Conservation (phyloP, 1,140 invertebrate species). For the Pachyrhynchus sulphureomaculatus region DNA sequence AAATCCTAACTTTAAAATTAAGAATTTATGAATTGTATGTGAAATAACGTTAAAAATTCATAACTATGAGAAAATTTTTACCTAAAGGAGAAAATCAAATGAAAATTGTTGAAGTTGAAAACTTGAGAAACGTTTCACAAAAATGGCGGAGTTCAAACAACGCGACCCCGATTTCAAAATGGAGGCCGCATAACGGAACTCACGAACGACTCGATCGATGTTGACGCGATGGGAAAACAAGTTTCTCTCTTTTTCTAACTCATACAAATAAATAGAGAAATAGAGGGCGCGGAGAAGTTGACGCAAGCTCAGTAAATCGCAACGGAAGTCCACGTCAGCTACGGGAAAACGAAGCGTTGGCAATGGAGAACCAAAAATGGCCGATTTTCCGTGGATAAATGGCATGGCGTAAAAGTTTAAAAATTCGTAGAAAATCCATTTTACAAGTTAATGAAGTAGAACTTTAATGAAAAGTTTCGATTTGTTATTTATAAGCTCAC, state of each 20-base stretch:
- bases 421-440: neutral
- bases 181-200: conserved; percentile 10
- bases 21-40: too few relatives aligned
- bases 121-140: neutral
- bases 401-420: conserved; percentile 36
- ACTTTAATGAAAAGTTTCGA: neutral
- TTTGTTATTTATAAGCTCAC: neutral
- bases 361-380: conserved; percentile 45
- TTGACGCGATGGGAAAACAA: neutral
- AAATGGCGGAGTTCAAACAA: conserved; percentile 5
- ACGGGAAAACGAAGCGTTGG: conserved; percentile 47
- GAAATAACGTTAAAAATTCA: too few relatives aligned
- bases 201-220: neutral
- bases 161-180: neutral
- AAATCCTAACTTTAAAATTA: too few relatives aligned
- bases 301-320: conserved; percentile 33
- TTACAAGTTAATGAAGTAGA: too few relatives aligned
- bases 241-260: conserved; percentile 12
- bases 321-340: conserved; percentile 36
- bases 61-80: too few relatives aligned
- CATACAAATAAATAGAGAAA: neutral
- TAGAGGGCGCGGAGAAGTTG: neutral
- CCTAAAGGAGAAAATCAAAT: too few relatives aligned
- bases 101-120: neutral
- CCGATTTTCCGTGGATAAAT: conserved; percentile 50